Evolutionary conservation across 2,113 vertebrate genomes (phyloP).

Genomic region (Mystacornis crossleyi): DNA sequence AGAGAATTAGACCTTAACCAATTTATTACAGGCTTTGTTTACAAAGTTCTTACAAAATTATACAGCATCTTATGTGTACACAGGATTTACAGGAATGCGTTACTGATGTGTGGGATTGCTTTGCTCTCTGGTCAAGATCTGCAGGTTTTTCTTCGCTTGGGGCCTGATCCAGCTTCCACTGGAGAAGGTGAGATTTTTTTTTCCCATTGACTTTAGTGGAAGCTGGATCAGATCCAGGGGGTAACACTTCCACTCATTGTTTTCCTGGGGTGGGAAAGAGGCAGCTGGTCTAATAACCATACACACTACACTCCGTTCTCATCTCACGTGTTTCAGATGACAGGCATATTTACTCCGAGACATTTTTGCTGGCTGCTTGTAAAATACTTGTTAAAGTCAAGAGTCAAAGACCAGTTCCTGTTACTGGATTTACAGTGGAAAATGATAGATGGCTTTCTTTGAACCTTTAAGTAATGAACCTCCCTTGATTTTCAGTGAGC

Average conservation of each 20-base stretch:
- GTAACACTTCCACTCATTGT: slow-evolving; percentile 53
- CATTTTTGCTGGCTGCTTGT: not conserved
- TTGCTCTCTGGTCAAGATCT: not conserved
- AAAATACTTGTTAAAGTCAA: not conserved
- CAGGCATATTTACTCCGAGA: not conserved
- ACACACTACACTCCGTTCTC: not conserved
- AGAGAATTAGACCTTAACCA: slow-evolving; percentile 31
- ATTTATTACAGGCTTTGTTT: slow-evolving; percentile 64
- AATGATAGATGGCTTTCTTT: not conserved
- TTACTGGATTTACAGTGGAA: not conserved
- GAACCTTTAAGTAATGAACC: not conserved
- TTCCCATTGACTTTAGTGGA: not conserved
- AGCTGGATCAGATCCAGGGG: slow-evolving; percentile 12
- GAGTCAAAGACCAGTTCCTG: not conserved
- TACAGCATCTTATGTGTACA: slow-evolving; percentile 33
- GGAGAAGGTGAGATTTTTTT: not conserved
- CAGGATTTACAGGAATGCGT: not conserved
- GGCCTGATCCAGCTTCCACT: not conserved
- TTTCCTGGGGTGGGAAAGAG: slow-evolving; percentile 17
- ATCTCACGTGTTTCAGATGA: slow-evolving; percentile 27
- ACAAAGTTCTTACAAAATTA: slow-evolving; percentile 62
- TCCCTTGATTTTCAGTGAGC: not conserved
- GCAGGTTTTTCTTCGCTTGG: not conserved
- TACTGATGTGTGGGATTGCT: not conserved
- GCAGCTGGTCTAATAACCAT: not conserved